These are phyloP conservation scores for Cloeon dipterum DNA, from an alignment of 2,888 invertebrate genomes.

Conservation along the genomic window DNA sequence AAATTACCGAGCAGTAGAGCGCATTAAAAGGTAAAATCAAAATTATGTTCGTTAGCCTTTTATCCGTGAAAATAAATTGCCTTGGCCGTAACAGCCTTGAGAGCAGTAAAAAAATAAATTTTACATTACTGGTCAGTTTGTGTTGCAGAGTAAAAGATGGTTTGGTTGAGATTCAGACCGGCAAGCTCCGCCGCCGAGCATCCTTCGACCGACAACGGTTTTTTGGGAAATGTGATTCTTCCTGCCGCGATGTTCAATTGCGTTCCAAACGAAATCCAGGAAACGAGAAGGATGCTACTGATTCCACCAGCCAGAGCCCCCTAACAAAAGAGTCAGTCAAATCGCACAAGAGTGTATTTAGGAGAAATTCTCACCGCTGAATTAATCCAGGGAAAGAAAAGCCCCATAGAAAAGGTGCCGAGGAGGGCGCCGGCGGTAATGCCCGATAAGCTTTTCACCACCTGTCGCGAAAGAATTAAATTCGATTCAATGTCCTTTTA, in stretches of 20 bases:
- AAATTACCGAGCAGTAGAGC: too few relatives aligned
- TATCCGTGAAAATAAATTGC: too few relatives aligned
- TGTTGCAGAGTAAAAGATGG: too few relatives aligned
- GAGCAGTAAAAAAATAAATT: too few relatives aligned
- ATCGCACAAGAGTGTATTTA: too few relatives aligned
- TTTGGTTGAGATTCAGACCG: too few relatives aligned
- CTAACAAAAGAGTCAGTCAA: slow-evolving; percentile 23
- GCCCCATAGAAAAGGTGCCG: slow-evolving; percentile 45
- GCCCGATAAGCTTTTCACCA: slow-evolving; percentile 41
- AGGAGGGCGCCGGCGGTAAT: slow-evolving; percentile 48
- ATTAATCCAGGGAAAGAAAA: slow-evolving; percentile 45
- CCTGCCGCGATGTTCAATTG: slow-evolving; percentile 41
- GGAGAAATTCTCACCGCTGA: slow-evolving; percentile 27
- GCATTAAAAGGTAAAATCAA: too few relatives aligned
- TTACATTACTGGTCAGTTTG: too few relatives aligned
- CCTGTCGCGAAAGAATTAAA: slow-evolving; percentile 22
- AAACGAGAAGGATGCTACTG: slow-evolving; percentile 31
- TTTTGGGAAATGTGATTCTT: slow-evolving; percentile 30
- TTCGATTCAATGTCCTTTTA: background rate
- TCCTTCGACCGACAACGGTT: slow-evolving; percentile 33
- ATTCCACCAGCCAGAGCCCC: slow-evolving; percentile 40
- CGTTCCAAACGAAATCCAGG: slow-evolving; percentile 45
- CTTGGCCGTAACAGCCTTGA: too few relatives aligned
- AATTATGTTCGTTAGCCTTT: too few relatives aligned
- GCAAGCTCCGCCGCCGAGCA: slow-evolving; percentile 16